Conservation (phyloP, 2,797 vertebrate genomes). For the Orestias chungarensis region DNA sequence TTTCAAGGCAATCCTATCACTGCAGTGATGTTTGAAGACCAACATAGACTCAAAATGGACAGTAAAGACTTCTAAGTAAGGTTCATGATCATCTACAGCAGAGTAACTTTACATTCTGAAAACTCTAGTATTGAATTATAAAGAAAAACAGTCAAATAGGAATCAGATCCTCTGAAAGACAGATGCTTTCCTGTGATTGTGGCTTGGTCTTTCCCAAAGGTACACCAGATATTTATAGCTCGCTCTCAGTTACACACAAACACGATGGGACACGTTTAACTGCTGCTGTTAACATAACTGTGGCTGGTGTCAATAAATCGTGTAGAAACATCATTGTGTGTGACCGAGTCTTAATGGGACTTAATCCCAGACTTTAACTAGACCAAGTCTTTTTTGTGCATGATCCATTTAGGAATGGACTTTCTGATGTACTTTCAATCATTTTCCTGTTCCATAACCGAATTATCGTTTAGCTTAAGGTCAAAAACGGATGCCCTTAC, state of each 20-base stretch:
- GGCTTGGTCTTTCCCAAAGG: conserved; percentile 17
- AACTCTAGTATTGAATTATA: not conserved
- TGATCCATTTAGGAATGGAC: too few relatives aligned
- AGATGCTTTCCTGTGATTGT: not conserved
- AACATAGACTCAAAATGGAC: not conserved
- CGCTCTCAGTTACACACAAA: not conserved
- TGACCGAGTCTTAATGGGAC: too few relatives aligned
- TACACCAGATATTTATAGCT: conserved; percentile 22
- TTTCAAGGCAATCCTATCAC: not conserved
- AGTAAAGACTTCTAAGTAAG: not conserved
- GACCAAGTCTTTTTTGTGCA: too few relatives aligned
- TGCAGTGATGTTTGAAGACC: not conserved
- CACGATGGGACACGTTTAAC: not conserved
- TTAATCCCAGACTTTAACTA: too few relatives aligned
- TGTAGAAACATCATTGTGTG: not conserved
- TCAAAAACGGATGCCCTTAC: too few relatives aligned
- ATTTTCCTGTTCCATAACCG: too few relatives aligned
- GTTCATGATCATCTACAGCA: not conserved
- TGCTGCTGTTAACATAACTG: conserved; percentile 8
- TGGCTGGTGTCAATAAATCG: not conserved
- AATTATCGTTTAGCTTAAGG: too few relatives aligned
- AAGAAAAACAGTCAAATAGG: not conserved
- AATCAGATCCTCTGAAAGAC: not conserved
- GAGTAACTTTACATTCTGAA: not conserved
- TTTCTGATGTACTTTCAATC: too few relatives aligned